Conservation (phyloP, 2,888 invertebrate genomes). For the Andrena camellia region DNA sequence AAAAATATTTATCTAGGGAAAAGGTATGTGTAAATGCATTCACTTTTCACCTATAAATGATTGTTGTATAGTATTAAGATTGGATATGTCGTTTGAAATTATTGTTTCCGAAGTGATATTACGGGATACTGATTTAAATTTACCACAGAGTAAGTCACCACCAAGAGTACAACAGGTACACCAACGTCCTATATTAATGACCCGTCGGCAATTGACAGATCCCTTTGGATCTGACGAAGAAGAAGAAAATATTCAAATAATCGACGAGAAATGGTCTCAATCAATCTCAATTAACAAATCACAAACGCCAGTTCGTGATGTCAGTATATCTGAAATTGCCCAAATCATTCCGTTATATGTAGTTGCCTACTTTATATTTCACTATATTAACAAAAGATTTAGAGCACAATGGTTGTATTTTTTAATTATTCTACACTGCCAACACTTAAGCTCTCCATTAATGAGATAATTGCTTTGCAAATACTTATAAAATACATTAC, state of each 20-base stretch:
- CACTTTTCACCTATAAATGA: not conserved
- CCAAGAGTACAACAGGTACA: slow-evolving; percentile 78
- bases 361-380: slow-evolving; percentile 49
- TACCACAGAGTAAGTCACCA: slow-evolving; percentile 84
- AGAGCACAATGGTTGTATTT: not conserved
- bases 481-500: slow-evolving; percentile 1
- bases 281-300: slow-evolving; percentile 82
- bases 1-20: slow-evolving; percentile 86
- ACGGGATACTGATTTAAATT: slow-evolving; percentile 59
- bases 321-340: slow-evolving; percentile 77
- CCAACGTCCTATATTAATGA: slow-evolving; percentile 89
- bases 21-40: slow-evolving; percentile 78
- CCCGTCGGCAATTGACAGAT: slow-evolving; percentile 93
- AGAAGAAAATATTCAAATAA: slow-evolving; percentile 83
- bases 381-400: slow-evolving; percentile 59
- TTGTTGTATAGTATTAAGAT: slow-evolving; percentile 10
- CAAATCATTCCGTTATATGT: slow-evolving; percentile 46
- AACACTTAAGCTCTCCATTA: slow-evolving; percentile 4
- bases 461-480: not conserved
- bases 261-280: slow-evolving; percentile 82
- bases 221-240: slow-evolving; percentile 96
- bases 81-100: slow-evolving; percentile 12
- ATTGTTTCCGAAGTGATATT: slow-evolving; percentile 23
- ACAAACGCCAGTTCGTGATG: slow-evolving; percentile 82
- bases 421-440: slow-evolving; percentile 4